These are phyloP conservation scores for Pygocentrus nattereri DNA, from an alignment of 2,797 vertebrate genomes.

Conservation along the genomic window DNA sequence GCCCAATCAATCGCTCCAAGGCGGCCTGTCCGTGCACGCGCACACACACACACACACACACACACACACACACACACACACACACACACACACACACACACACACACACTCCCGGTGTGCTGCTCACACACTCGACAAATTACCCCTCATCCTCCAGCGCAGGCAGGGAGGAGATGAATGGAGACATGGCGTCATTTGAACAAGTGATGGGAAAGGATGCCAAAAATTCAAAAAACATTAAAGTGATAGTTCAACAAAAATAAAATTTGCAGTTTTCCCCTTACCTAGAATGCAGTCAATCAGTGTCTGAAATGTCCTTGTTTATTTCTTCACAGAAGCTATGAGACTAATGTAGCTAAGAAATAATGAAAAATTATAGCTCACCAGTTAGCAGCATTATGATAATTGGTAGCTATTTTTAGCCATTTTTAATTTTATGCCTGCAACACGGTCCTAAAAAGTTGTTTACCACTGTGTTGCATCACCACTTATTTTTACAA, in stretches of 20 bases:
- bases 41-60: slow-evolving; percentile 17
- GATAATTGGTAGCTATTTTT: no score
- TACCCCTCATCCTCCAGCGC: slow-evolving; percentile 14
- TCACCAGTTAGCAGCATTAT: no score
- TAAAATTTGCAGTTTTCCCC: not conserved
- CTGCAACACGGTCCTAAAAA: no score
- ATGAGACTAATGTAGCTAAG: no score
- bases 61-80: no score
- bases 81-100: slow-evolving; percentile 43
- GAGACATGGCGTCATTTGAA: not conserved
- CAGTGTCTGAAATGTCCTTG: not conserved
- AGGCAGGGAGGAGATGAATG: slow-evolving; percentile 21
- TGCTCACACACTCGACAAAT: slow-evolving; percentile 37
- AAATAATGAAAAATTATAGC: no score
- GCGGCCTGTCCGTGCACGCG: slow-evolving; percentile 7
- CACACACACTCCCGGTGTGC: slow-evolving; percentile 1
- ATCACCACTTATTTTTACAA: no score
- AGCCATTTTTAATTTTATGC: no score
- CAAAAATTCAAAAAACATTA: not conserved
- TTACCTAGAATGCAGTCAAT: not conserved
- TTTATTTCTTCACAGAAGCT: not conserved
- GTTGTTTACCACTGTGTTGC: no score
- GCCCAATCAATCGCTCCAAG: slow-evolving; percentile 64
- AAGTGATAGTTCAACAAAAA: not conserved
- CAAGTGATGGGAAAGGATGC: not conserved